These are phyloP conservation scores for Carposina sasakii DNA, from an alignment of 1,140 invertebrate species.

Conservation along the genomic window DNA sequence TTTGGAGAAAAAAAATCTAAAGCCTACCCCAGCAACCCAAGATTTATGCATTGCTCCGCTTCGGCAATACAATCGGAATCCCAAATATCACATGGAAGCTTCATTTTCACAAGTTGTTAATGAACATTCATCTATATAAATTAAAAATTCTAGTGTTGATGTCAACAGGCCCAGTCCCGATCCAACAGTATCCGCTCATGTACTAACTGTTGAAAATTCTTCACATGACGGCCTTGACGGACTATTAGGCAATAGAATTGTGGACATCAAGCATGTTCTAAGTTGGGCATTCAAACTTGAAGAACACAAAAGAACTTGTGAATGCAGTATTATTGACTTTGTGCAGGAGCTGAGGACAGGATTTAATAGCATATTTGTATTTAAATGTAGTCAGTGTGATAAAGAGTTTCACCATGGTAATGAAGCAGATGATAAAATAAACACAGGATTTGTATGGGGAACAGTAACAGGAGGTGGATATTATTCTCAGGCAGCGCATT, in stretches of 20 bases:
- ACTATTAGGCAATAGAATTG: constrained; percentile 3
- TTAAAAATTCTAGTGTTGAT: no score
- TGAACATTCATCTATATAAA: no score
- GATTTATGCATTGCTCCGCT: no score
- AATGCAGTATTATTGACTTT: not conserved
- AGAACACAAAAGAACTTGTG: not conserved
- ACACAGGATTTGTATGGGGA: constrained; percentile 3
- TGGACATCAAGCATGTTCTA: constrained; percentile 1
- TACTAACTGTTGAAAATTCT: no score
- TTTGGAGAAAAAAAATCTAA: no score
- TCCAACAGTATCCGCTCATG: no score
- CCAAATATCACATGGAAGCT: no score
- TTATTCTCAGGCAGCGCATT: constrained; percentile 1
- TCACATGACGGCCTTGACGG: no score
- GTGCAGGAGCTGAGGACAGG: constrained; percentile 1
- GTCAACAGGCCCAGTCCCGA: no score
- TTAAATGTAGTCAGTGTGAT: not conserved
- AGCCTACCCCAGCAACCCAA: no score
- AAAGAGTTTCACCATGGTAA: not conserved
- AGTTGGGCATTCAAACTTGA: not conserved
- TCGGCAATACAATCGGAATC: no score
- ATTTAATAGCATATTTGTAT: not conserved
- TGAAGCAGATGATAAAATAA: not conserved
- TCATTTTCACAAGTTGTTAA: no score
- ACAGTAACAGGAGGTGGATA: constrained; percentile 5